Conservation (phyloP, 2,888 invertebrate genomes). For the Ischnura elegans region DNA sequence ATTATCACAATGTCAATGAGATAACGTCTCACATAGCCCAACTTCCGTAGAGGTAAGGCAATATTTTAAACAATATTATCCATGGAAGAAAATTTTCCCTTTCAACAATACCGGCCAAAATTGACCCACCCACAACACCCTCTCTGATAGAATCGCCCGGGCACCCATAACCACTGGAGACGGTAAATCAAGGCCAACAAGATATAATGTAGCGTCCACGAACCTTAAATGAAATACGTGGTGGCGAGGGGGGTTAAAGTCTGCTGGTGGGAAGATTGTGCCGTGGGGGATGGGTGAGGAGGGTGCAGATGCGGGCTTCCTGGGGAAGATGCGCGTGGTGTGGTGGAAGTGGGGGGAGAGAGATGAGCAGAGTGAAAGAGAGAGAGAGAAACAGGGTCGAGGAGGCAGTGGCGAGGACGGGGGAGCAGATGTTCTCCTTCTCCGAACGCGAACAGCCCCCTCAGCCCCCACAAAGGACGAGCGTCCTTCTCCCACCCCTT, state of each 20-base stretch:
- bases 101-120: too few relatives aligned
- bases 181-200: neutral
- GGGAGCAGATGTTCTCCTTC: neutral
- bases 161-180: neutral
- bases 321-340: neutral
- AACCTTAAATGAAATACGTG: neutral
- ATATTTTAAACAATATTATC: too few relatives aligned
- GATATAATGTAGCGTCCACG: neutral
- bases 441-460: neutral
- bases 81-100: too few relatives aligned
- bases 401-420: neutral
- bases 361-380: neutral
- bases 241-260: neutral
- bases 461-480: neutral
- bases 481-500: neutral
- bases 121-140: too few relatives aligned
- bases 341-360: neutral
- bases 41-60: too few relatives aligned
- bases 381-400: slow-evolving; percentile 7
- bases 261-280: neutral
- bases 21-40: too few relatives aligned
- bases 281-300: neutral
- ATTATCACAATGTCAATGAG: too few relatives aligned
- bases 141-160: neutral
- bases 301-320: neutral